Evolutionary conservation across 1,140 invertebrate genomes (phyloP), one percentile per base, ranked within the genome.

Genomic region (Anoplolepis gracilipes): DNA sequence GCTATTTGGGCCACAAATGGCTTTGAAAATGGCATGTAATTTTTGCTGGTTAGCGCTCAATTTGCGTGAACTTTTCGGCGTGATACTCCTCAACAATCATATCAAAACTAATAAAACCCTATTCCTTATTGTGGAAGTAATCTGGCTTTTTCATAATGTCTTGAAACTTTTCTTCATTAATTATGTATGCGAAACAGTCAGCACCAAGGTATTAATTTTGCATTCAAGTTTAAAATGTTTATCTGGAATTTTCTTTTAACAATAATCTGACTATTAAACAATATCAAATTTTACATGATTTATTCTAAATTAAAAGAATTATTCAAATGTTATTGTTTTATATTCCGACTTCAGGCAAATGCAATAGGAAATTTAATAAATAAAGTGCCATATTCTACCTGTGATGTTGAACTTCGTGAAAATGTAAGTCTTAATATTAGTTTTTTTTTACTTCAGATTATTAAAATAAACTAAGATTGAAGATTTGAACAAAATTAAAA

Each of bases 141-240:
- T n/a, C 13, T 76, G 33, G 30, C 13, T 33, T 59, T 28, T 0
- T 2, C 22, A 33, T n/a, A n/a, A n/a, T 39, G 42, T 67, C 10
- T 53, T 78, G 10, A 78, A 13, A 78, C 6, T 78, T 1, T 7
- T 70, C 25, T 22, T 55, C 25, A 67, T 81, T 28, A 81, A 70
- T 59, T 33, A 33, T 33, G 33, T 33, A 33, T 33, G 33, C 33
- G 33, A 33, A 33, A 33, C 5, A 5, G 33, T 33, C 5, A 33
- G 5, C 5, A 33, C 5, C 33, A 33, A 33, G 33, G 33, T 33
- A 33, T 33, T 33, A n/a, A n/a, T n/a, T n/a, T 33, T 33, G 33
- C 33, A 33, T 33, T 33, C n/a, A n/a, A 1, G 5, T 33, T 33
- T 5, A 2, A n/a, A n/a, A n/a, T n/a, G n/a, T 5, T 2, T 2